Conservation (phyloP, 2,113 vertebrate species). For the Corythaeola cristata region DNA sequence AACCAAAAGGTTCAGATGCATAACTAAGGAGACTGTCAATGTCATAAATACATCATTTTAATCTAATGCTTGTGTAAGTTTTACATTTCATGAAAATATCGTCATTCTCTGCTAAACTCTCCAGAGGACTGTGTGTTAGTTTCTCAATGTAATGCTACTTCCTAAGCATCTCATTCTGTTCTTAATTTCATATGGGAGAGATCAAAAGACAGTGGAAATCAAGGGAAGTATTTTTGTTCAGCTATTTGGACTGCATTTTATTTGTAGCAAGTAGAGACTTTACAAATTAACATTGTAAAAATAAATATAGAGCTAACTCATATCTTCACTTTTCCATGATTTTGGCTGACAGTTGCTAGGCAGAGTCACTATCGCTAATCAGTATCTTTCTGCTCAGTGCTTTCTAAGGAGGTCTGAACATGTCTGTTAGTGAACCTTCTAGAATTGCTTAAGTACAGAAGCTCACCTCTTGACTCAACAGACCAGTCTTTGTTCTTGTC, state of each 20-base stretch:
- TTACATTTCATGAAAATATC: background rate
- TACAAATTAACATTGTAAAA: background rate
- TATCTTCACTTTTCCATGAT: background rate
- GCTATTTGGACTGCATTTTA: background rate
- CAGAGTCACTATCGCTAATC: background rate
- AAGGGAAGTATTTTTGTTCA: background rate
- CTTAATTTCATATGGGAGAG: background rate
- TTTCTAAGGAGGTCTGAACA: background rate
- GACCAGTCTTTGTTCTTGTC: background rate
- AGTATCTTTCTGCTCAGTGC: background rate
- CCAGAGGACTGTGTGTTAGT: background rate
- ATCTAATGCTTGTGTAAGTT: background rate
- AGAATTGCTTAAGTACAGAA: background rate
- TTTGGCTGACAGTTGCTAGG: background rate
- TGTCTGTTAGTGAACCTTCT: background rate
- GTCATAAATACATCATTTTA: background rate
- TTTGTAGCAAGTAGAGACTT: background rate
- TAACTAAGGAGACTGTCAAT: background rate
- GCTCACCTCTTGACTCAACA: background rate
- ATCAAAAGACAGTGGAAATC: background rate
- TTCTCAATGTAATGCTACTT: background rate
- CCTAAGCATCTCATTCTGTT: background rate
- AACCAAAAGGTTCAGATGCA: background rate
- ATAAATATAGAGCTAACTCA: background rate
- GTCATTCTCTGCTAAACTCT: background rate